Conservation (phyloP, 2,113 vertebrate genomes). For the Tragelaphus strepsiceros region DNA sequence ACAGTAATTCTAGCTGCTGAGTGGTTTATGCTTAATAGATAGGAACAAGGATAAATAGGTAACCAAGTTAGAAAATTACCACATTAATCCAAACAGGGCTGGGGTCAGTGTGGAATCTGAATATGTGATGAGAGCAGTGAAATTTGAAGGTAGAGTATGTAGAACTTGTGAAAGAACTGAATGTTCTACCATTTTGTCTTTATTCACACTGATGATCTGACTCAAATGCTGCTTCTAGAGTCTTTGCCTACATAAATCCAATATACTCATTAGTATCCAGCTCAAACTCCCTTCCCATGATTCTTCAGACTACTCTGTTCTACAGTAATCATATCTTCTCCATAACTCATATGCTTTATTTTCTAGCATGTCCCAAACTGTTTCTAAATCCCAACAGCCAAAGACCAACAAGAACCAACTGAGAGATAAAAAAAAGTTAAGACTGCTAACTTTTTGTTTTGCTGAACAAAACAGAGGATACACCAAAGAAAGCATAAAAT, state of each 20-base stretch:
- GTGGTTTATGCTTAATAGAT: neutral
- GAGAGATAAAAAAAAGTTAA: neutral
- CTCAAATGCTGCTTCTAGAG: neutral
- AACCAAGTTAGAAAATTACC: neutral
- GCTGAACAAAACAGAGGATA: neutral
- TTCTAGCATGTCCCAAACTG: neutral
- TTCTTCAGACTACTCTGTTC: neutral
- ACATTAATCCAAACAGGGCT: neutral
- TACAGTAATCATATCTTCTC: neutral
- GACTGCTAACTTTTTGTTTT: neutral
- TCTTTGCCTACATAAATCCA: neutral
- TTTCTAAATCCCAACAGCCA: neutral
- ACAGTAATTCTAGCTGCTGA: neutral
- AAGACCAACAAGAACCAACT: neutral
- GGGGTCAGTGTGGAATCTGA: neutral
- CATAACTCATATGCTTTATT: neutral
- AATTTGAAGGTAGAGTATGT: neutral
- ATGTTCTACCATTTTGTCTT: neutral
- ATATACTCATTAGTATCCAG: neutral
- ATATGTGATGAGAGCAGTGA: neutral
- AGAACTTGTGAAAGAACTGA: neutral
- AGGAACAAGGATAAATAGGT: neutral
- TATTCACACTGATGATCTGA: neutral
- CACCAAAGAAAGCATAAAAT: neutral
- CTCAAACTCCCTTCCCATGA: neutral